Conservation (phyloP, 37 sponge, comb jelly and placozoan species). For the Geodia barretti region DNA sequence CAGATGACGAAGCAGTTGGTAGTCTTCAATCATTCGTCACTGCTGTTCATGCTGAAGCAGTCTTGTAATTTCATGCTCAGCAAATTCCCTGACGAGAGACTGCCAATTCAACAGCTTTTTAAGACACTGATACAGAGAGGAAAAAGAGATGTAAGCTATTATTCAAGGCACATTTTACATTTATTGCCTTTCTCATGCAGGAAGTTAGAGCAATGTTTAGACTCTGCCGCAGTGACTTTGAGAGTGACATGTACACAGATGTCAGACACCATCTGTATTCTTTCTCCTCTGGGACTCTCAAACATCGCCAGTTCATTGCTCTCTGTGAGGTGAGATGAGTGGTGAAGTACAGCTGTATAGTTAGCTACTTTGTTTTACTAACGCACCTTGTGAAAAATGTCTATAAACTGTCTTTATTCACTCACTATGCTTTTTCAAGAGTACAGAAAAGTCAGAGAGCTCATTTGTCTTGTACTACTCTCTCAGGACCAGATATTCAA, state of each 20-base stretch:
- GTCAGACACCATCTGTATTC: slow-evolving; percentile 41
- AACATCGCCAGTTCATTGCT: slow-evolving; percentile 52
- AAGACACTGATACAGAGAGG: slow-evolving; percentile 37
- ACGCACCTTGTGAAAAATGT: neutral
- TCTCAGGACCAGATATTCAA: neutral
- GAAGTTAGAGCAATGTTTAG: slow-evolving; percentile 61
- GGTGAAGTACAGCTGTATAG: neutral
- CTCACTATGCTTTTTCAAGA: neutral
- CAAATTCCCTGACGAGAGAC: slow-evolving; percentile 32
- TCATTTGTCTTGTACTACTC: neutral
- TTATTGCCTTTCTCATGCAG: slow-evolving; percentile 29
- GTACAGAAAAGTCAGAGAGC: neutral
- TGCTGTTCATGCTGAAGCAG: slow-evolving; percentile 57
- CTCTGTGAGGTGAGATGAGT: slow-evolving; percentile 79
- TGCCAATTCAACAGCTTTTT: slow-evolving; percentile 35
- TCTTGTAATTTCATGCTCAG: slow-evolving; percentile 52
- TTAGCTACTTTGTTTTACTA: neutral
- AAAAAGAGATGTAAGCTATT: slow-evolving; percentile 54
- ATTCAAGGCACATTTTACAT: too few relatives aligned
- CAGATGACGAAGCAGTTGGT: slow-evolving; percentile 63
- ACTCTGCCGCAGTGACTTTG: slow-evolving; percentile 47
- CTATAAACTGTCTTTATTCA: neutral
- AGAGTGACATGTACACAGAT: neutral
- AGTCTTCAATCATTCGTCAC: slow-evolving; percentile 25
- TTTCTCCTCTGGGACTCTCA: slow-evolving; percentile 42